Evolutionary conservation across 1,140 invertebrate genomes (phyloP).

Genomic region (Wasmannia auropunctata): DNA sequence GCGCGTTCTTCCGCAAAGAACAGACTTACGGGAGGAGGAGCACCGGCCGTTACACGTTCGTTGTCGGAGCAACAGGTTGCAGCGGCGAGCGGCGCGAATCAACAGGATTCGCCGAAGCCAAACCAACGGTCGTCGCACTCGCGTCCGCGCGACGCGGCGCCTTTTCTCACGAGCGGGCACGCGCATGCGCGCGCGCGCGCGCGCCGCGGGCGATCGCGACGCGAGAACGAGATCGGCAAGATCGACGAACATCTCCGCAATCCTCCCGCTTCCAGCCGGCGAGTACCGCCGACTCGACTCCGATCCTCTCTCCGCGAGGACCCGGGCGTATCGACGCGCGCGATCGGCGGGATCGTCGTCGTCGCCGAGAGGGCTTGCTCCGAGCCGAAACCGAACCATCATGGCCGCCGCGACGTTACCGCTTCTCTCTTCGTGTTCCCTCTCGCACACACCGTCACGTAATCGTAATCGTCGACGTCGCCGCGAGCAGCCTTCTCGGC

Average conservation of each 20-base stretch:
- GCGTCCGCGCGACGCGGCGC: conserved; percentile 36
- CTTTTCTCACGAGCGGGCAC: not conserved
- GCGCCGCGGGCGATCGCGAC: not conserved
- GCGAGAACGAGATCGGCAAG: not conserved
- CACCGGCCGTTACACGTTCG: not conserved
- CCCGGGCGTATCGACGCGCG: not conserved
- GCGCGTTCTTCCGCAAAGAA: not conserved
- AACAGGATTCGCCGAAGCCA: conserved; percentile 65
- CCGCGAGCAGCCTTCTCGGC: not conserved
- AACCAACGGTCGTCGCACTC: conserved; percentile 72
- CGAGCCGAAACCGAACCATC: conserved; percentile 59
- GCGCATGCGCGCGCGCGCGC: not conserved
- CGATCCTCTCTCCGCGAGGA: not conserved
- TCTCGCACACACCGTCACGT: not conserved
- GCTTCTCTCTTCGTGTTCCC: conserved; percentile 37
- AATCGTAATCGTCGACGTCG: not conserved
- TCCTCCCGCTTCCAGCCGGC: not conserved
- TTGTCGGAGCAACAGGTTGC: conserved; percentile 68
- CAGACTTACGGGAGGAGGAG: not conserved
- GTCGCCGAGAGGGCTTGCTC: conserved; percentile 58
- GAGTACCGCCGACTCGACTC: not conserved
- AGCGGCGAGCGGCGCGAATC: conserved; percentile 62
- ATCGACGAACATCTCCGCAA: not conserved
- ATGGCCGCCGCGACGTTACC: conserved; percentile 68
- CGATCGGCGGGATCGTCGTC: conserved; percentile 35